Conservation (phyloP, 2,888 invertebrate genomes). For the Drosophila macrothrix region DNA sequence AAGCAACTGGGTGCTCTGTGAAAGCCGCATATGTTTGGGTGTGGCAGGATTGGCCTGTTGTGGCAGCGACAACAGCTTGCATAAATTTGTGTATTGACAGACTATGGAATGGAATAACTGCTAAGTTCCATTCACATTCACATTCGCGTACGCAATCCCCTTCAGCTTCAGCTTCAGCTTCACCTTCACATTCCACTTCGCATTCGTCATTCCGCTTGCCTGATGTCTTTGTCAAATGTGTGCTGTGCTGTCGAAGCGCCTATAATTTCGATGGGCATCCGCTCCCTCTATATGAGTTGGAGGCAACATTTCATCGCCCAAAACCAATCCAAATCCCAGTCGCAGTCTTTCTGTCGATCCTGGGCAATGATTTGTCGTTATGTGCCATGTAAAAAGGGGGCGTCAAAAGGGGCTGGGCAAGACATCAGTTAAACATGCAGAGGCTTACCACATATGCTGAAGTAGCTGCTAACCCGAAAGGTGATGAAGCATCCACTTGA, state of each 20-base stretch:
- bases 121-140: constrained; percentile 48
- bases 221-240: constrained; percentile 68
- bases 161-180: background rate
- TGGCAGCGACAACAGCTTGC: constrained; percentile 66
- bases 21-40: constrained; percentile 57
- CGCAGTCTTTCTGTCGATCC: constrained; percentile 12
- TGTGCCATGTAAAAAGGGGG: constrained; percentile 37
- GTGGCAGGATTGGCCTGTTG: constrained; percentile 30
- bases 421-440: constrained; percentile 24
- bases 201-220: constrained; percentile 57
- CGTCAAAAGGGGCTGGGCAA: constrained; percentile 21
- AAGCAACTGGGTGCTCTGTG: constrained; percentile 41
- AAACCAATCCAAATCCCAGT: constrained; percentile 10
- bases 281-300: background rate
- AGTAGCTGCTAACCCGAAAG: constrained; percentile 30
- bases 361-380: constrained; percentile 49
- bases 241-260: constrained; percentile 36
- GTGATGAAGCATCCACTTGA: constrained; percentile 48
- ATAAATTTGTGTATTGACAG: constrained; percentile 76
- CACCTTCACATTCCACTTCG: constrained; percentile 3
- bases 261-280: constrained; percentile 50
- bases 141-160: constrained; percentile 7
- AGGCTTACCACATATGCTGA: constrained; percentile 1
- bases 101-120: constrained; percentile 69
- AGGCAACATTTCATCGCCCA: constrained; percentile 6